Conservation (phyloP, 2,113 vertebrate species). For the Turnix velox region DNA sequence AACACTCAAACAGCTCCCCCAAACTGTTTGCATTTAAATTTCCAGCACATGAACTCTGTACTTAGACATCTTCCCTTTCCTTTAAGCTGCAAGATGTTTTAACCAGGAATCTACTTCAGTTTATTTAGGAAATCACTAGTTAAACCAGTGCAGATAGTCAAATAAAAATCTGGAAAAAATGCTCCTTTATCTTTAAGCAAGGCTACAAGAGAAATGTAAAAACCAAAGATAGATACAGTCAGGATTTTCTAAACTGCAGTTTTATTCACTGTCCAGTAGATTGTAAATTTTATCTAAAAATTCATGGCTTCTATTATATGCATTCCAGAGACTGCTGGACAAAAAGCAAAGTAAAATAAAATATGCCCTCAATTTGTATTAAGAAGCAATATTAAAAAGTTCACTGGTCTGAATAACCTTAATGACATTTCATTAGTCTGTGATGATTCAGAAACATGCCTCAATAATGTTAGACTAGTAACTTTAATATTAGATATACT, state of each 20-base stretch:
- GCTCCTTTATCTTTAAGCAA: background rate
- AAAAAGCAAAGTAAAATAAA: background rate
- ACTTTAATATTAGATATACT: too few species aligned
- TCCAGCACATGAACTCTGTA: background rate
- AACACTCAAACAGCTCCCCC: rapidly evolving
- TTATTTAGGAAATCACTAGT: background rate
- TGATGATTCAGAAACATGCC: background rate
- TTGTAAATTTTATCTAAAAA: background rate
- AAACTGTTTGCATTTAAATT: background rate
- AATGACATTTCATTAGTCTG: background rate
- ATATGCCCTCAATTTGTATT: background rate
- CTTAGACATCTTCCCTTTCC: background rate
- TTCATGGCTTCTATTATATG: background rate
- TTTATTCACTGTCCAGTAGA: background rate
- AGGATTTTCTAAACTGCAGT: background rate
- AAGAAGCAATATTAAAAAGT: background rate
- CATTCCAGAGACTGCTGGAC: background rate
- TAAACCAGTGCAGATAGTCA: background rate
- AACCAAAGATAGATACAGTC: background rate
- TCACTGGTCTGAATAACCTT: background rate
- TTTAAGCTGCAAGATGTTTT: background rate
- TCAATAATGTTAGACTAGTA: background rate
- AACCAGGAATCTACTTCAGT: background rate
- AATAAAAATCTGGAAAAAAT: background rate
- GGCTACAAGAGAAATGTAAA: background rate